phyloP scores from a whole-genome alignment of 2,113 vertebrate species.

The cat (Felis catus) region F.catus_Fca126_mat1.0 CM031419.1:21755001-21755500 shows the following conservation, averaged over 20 bases:
- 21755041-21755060: too few species aligned
- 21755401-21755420: background rate
- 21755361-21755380: background rate
- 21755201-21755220: background rate
- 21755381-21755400: background rate
- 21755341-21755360: background rate
- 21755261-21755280: background rate
- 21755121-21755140: too few species aligned
- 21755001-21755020: background rate
- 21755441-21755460: slow-evolving; percentile 11
- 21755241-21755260: background rate
- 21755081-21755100: too few species aligned
- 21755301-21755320: slow-evolving; percentile 19
- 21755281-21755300: background rate
- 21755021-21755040: background rate
- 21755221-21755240: background rate
- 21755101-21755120: too few species aligned
- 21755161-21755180: background rate
- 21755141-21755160: too few species aligned
- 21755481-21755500: background rate
- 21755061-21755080: too few species aligned
- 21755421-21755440: background rate
- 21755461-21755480: background rate
- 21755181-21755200: slow-evolving; percentile 5
- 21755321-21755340: slow-evolving; percentile 21